Evolutionary conservation across 1,140 invertebrate species (phyloP).

Genomic region (Wiebesia pumilae): DNA sequence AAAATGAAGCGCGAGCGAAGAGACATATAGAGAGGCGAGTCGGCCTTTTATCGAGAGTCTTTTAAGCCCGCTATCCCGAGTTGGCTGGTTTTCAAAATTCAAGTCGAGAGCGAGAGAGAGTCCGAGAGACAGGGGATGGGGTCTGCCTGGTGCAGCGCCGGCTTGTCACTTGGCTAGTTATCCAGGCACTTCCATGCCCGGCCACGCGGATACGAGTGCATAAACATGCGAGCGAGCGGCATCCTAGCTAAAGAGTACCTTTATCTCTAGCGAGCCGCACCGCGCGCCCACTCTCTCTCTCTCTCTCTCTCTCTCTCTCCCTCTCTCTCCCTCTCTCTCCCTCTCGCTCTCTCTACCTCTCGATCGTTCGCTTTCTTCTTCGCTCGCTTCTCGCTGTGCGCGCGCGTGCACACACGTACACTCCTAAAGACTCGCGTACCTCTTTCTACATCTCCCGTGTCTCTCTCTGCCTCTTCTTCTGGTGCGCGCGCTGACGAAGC

Average conservation of each 20-base stretch:
- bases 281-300: constrained; percentile 54
- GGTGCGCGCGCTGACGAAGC: constrained; percentile 33
- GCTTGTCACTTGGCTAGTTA: constrained; percentile 76
- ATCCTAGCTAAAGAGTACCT: constrained; percentile 72
- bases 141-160: constrained; percentile 61
- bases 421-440: constrained; percentile 19
- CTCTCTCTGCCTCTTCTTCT: constrained; percentile 31
- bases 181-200: constrained; percentile 74
- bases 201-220: constrained; percentile 75
- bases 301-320: constrained; percentile 14
- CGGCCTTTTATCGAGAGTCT: constrained; percentile 73
- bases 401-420: background rate
- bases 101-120: constrained; percentile 52
- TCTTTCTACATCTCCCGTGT: constrained; percentile 23
- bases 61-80: constrained; percentile 74
- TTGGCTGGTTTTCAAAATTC: constrained; percentile 76
- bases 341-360: too few relatives aligned
- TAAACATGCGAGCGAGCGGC: constrained; percentile 74
- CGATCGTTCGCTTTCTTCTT: background rate
- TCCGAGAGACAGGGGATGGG: background rate
- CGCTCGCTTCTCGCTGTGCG: constrained; percentile 29
- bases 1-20: constrained; percentile 54
- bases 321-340: constrained; percentile 54
- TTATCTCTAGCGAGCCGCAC: constrained; percentile 72
- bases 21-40: constrained; percentile 50